Base-by-base conservation (phyloP, 2,888 invertebrate species). In the Reticulitermes lucifugus region DNA sequence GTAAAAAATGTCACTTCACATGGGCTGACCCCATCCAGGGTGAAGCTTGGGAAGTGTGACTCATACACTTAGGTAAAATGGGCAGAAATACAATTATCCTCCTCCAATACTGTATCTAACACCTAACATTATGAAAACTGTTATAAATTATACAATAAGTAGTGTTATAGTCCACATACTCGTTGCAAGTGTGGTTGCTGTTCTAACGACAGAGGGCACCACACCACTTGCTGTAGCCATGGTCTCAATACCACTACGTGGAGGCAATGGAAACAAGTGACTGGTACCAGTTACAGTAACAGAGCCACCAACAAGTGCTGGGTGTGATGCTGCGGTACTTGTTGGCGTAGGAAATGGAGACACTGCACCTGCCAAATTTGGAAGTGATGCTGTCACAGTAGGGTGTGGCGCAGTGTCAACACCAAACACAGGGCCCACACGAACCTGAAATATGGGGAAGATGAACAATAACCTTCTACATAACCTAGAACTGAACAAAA, bases 211-310 rank as follows among this genome's bases (percentile, higher is more conserved):
- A 75, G 88, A 88, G 21, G 89, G 88, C 86, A 88, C 85, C 18
- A 88, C 88, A 10, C 88, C 88, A 83, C 88, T 87, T 51, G 87
- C 87, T 10, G 87, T 85, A 18, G 88, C 88, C 14, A 87, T 85
- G 0, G 88, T 87, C 77, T 88, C 88, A 5, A 87, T 87, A 41
- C 88, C 88, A 85, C 88, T 88, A 22, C 87, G 87, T 46, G 88
- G 88, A 14, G 88, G 88, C 81, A 86, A 86, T 12, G 88, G 87
- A 85, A 88, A 88, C 55, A 88, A 83, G 82, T 88, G 88, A 79
- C 87, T 86, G 29, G 88, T 85, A 6, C 83, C 75, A 22, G 73
- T 41, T 1, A 77, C 80, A 22, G 86, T 81, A 29, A 80, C 75
- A 59, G 59, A 25, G 9, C 55, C 84, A 14, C 84, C 84, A 51